A percentile compares a stretch with the other conserved stretches of the same genome.
These are phyloP conservation scores for Hoplodrina blanda DNA, from an alignment of 2,888 invertebrate species.

Conservation along the genomic window DNA sequence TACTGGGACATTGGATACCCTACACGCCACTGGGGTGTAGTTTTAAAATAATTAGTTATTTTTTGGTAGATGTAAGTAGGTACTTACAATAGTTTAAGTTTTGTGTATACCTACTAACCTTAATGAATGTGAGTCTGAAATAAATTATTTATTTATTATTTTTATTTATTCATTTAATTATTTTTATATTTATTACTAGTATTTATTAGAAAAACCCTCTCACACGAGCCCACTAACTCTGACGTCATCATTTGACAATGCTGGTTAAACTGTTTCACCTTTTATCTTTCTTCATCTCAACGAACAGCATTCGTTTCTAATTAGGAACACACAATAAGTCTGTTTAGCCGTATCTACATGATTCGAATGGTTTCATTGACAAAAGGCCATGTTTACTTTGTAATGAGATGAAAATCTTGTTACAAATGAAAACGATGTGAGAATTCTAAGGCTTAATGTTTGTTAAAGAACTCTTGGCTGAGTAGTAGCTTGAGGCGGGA, in stretches of 20 bases:
- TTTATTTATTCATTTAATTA: too few species aligned
- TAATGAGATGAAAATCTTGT: constrained; percentile 59
- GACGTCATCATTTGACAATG: constrained; percentile 33
- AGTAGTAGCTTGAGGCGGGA: constrained; percentile 14
- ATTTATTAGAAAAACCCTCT: background rate
- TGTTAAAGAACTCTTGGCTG: constrained; percentile 24
- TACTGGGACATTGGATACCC: too few species aligned
- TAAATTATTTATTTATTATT: too few species aligned
- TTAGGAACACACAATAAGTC: constrained; percentile 38
- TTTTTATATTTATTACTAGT: too few species aligned
- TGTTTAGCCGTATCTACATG: constrained; percentile 48
- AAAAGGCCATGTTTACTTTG: constrained; percentile 62
- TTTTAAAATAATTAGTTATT: too few species aligned
- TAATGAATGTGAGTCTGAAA: too few species aligned
- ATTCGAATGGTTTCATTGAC: constrained; percentile 59
- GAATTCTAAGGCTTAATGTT: constrained; percentile 32
- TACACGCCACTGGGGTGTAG: too few species aligned
- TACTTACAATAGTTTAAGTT: too few species aligned
- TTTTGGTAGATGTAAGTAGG: too few species aligned
- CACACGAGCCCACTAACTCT: background rate
- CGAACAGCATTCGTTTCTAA: constrained; percentile 18
- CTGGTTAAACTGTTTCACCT: constrained; percentile 12
- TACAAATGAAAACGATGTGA: constrained; percentile 40
- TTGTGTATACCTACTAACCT: too few species aligned
- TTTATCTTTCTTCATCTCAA: constrained; percentile 42